Evolutionary conservation across 2,797 vertebrate species (phyloP), one percentile per base, ranked within the genome.

Genomic region (Graptemys geographica): DNA sequence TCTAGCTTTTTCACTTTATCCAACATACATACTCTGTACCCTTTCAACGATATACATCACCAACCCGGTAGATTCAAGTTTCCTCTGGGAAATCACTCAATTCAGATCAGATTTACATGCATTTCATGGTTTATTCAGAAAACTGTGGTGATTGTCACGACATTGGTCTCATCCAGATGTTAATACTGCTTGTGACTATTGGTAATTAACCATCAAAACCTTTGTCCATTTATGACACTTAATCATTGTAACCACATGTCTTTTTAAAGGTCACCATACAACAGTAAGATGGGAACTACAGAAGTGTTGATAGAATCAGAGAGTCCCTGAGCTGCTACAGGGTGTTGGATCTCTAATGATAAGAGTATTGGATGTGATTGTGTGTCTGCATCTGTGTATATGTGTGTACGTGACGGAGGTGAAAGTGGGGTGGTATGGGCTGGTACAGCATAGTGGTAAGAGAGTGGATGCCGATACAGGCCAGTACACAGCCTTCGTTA

Each of bases 111-210:
- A 86, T 91, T 91, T 91, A 21, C 5, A 83, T 79, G 55, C 9
- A 84, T 94, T 95, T 95, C 88, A 87, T 83, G 12, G 49, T 95
- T 95, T 96, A 94, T 93, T 95, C 79, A 62, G 90, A 92, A 91
- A 86, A 96, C 90, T 62, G 74, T 1, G 10, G 86, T 96, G 69
- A 91, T 90, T 94, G 47, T 76, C 76, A 72, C 19, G n/a, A 94
- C 96, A 93, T 94, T 91, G 74, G 47, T 97, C 86, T 95, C 31
- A 89, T 92, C n/a, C 79, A 92, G 76, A 76, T 86, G 88, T 41
- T 89, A 88, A 92, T 95, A 79, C 91, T 92, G 83, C 83, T 91
- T 86, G 90, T 91, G 90, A 94, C 80, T 93, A 41, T 76, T 76
- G 23, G 72, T 69, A 95, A 96, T 96, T 96, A 96, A 95, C 97